These are phyloP conservation scores for Helicoverpa assulta DNA, from an alignment of 2,888 invertebrate species.

Conservation along the genomic window DNA sequence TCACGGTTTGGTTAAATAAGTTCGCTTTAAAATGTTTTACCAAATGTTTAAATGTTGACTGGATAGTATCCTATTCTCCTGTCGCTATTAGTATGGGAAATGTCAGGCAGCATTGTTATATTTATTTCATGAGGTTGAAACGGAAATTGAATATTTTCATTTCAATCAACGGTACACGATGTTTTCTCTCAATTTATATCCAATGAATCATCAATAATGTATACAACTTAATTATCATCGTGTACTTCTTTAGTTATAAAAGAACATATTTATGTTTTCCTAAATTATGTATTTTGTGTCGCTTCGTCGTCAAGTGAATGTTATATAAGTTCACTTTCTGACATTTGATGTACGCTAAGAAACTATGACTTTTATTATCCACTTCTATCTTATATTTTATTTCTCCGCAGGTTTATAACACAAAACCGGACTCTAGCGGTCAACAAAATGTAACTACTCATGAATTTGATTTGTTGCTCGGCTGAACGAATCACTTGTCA, in stretches of 20 bases:
- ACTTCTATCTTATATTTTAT: constrained; percentile 88
- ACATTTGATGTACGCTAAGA: constrained; percentile 78
- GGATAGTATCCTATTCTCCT: constrained; percentile 87
- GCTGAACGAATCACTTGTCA: constrained; percentile 87
- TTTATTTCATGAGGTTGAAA: constrained; percentile 67
- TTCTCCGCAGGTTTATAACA: constrained; percentile 91
- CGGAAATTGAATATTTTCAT: constrained; percentile 68
- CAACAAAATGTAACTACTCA: constrained; percentile 90
- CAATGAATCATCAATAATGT: constrained; percentile 2
- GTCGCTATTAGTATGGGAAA: constrained; percentile 87
- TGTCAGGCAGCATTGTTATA: constrained; percentile 74
- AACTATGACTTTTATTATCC: constrained; percentile 76
- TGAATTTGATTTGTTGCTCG: constrained; percentile 84
- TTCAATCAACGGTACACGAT: constrained; percentile 67
- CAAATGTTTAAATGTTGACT: constrained; percentile 77
- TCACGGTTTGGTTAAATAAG: constrained; percentile 50
- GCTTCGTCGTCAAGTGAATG: constrained; percentile 82
- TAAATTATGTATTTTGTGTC: constrained; percentile 76
- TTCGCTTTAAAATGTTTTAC: constrained; percentile 72
- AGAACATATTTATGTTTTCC: constrained; percentile 68
- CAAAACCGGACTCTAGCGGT: constrained; percentile 90
- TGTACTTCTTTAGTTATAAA: constrained; percentile 47
- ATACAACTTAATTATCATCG: constrained; percentile 19
- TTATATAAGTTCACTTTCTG: constrained; percentile 73
- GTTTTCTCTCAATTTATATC: constrained; percentile 28